These are phyloP conservation scores for Linnaemya vulpina DNA, from an alignment of 2,888 invertebrate species.

Conservation along the genomic window DNA sequence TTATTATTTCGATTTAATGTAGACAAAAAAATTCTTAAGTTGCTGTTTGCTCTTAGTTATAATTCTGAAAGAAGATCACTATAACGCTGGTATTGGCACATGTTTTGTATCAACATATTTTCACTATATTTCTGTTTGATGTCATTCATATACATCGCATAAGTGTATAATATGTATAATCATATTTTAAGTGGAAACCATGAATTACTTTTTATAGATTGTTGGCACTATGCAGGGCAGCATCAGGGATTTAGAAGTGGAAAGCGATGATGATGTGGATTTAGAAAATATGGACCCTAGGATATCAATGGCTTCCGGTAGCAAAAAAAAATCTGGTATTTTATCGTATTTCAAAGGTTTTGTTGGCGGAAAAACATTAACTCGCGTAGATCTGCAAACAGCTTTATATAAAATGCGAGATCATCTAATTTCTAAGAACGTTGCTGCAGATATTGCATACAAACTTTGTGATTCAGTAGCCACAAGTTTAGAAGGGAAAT, in stretches of 20 bases:
- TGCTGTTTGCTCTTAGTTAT: too few species aligned
- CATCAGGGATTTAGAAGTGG: constrained; percentile 92
- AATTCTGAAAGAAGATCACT: too few species aligned
- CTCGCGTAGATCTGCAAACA: constrained; percentile 91
- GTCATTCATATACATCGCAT: too few species aligned
- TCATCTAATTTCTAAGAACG: constrained; percentile 98
- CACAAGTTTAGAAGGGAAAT: constrained; percentile 94
- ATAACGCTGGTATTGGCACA: too few species aligned
- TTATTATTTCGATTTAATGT: too few species aligned
- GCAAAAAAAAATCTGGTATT: constrained; percentile 83
- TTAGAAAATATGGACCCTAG: constrained; percentile 82
- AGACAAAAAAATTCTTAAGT: too few species aligned
- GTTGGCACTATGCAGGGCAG: constrained; percentile 93
- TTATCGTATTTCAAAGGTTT: constrained; percentile 93
- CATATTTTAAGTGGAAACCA: not conserved
- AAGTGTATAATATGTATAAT: not conserved
- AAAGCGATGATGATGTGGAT: constrained; percentile 87
- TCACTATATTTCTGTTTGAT: too few species aligned
- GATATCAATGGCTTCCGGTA: constrained; percentile 9
- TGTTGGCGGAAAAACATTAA: constrained; percentile 94
- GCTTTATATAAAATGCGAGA: constrained; percentile 96
- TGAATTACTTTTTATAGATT: constrained; percentile 84
- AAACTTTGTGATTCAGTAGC: constrained; percentile 97
- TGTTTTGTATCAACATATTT: too few species aligned
- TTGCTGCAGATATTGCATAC: constrained; percentile 96